Evolutionary conservation across 2,888 invertebrate genomes (phyloP).

Genomic region (Pterobdella sp.): DNA sequence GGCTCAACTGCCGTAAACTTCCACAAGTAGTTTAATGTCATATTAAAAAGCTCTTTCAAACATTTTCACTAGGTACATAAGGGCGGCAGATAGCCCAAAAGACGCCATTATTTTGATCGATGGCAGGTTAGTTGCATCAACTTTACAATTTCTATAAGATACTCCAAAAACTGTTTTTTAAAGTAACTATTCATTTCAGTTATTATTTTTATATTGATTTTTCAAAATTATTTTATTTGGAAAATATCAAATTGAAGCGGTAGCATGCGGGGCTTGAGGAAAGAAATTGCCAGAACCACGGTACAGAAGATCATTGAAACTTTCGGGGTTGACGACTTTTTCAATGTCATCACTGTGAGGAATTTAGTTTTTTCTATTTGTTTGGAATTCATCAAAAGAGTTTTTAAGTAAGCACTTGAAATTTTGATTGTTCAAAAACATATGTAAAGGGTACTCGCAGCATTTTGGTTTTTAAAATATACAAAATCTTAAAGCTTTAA

Average conservation of each 20-base stretch:
- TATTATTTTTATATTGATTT: background rate
- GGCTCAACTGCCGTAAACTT: too few species aligned
- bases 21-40: too few species aligned
- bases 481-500: too few species aligned
- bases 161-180: background rate
- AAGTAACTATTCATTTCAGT: background rate
- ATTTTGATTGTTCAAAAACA: too few species aligned
- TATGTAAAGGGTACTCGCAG: too few species aligned
- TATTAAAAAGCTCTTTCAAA: background rate
- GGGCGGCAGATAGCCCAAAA: conserved; percentile 94
- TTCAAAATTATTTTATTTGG: background rate
- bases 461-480: too few species aligned
- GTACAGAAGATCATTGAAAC: conserved; percentile 82
- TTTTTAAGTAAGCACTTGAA: too few species aligned
- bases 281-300: conserved; percentile 83
- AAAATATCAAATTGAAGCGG: conserved; percentile 63
- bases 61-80: conserved; percentile 63
- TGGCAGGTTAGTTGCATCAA: conserved; percentile 42
- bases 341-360: conserved; percentile 71
- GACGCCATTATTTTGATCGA: conserved; percentile 91
- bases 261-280: conserved; percentile 84
- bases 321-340: conserved; percentile 92
- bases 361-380: too few species aligned
- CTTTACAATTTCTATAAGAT: background rate
- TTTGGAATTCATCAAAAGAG: too few species aligned